Conservation (phyloP, 2,113 vertebrate species). For the Callopanchax toddi region DNA sequence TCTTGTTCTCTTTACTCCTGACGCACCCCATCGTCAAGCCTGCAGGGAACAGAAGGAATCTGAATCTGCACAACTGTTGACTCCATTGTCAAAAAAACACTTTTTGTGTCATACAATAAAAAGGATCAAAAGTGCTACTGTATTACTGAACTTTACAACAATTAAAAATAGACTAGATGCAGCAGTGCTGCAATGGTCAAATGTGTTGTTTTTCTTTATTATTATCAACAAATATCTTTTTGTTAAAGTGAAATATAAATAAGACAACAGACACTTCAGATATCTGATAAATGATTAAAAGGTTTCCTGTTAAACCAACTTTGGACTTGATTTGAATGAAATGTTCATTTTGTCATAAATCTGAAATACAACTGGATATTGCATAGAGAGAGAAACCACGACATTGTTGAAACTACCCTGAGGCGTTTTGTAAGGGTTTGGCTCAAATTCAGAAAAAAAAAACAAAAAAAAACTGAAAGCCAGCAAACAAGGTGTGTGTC, state of each 20-base stretch:
- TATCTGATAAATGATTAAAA: background rate
- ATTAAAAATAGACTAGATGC: no score
- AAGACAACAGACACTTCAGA: no score
- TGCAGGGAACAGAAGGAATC: conserved; percentile 46
- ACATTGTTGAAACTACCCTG: background rate
- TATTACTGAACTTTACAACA: no score
- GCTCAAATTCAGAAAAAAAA: background rate
- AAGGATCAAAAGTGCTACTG: no score
- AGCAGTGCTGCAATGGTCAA: no score
- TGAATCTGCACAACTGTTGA: no score
- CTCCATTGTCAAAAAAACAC: background rate
- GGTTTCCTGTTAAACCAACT: no score
- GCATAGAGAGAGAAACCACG: background rate
- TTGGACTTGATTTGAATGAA: no score
- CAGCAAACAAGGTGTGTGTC: background rate
- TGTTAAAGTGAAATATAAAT: no score
- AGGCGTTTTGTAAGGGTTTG: conserved; percentile 14
- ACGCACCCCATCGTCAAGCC: conserved; percentile 95
- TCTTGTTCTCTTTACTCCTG: conserved; percentile 98
- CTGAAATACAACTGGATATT: background rate
- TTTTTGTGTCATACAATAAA: no score
- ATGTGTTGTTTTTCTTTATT: no score
- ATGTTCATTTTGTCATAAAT: background rate
- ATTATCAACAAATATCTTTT: no score
- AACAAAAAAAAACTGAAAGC: background rate